Evolutionary conservation across 2,113 vertebrate species (phyloP).

Genomic region (Halcyon malimbica): DNA sequence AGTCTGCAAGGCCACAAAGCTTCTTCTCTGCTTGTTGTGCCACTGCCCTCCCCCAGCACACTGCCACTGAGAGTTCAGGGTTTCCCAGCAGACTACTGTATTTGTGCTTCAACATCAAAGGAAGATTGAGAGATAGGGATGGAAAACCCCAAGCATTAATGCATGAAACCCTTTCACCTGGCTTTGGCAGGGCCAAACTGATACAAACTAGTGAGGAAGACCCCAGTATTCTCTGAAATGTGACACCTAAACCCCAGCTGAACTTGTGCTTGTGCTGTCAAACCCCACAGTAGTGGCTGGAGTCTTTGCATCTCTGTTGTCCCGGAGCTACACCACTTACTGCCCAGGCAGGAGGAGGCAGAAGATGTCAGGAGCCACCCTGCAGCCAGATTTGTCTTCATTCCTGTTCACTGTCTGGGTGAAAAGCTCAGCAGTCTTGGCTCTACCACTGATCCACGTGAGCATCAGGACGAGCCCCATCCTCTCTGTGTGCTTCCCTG

Average conservation of each 20-base stretch:
- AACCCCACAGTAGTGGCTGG: fast-evolving
- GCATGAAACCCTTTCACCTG: not conserved
- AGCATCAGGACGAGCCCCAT: not conserved
- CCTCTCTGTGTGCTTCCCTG: not conserved
- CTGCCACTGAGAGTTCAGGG: not conserved
- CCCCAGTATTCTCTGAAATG: not conserved
- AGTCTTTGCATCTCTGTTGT: not conserved
- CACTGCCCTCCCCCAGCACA: not conserved
- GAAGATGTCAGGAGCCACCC: not conserved
- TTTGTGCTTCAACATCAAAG: constrained; percentile 19
- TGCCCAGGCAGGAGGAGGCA: not conserved
- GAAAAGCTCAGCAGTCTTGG: not conserved
- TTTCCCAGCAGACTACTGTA: not conserved
- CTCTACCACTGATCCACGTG: not conserved
- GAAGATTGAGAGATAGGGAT: not conserved
- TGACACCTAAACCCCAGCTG: not conserved
- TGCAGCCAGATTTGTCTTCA: not conserved
- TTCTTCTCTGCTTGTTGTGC: not conserved
- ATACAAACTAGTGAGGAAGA: not conserved
- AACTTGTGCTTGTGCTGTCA: not conserved
- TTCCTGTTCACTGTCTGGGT: not conserved
- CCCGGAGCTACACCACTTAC: not conserved
- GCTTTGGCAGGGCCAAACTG: not conserved
- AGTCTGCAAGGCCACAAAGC: not conserved
- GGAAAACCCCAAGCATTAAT: not conserved